Conservation (phyloP, 2,113 vertebrate genomes). For the Ivindomyrus marchei region DNA sequence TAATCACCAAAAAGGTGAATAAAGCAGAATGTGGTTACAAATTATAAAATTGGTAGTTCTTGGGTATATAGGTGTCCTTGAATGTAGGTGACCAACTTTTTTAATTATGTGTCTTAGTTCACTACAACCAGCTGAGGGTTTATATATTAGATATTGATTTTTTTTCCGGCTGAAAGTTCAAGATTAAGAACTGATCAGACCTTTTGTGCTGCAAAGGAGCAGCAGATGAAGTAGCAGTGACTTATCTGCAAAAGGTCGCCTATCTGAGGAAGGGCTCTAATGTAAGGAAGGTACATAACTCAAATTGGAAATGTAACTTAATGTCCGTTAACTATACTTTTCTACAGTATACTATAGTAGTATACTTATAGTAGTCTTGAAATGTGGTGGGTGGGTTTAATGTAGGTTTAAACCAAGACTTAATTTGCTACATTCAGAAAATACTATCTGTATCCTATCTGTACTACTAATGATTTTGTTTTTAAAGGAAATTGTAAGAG, state of each 20-base stretch:
- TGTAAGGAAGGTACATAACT: neutral
- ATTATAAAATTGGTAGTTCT: neutral
- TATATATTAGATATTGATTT: neutral
- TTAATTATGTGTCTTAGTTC: neutral
- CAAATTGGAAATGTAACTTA: neutral
- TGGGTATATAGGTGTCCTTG: neutral
- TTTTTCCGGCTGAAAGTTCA: neutral
- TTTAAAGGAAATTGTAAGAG: neutral
- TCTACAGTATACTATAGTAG: too few relatives aligned
- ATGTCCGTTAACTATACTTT: neutral
- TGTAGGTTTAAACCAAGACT: neutral
- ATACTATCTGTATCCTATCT: neutral
- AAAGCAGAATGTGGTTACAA: neutral
- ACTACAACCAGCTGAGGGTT: neutral
- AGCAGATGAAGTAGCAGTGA: neutral
- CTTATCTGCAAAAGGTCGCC: neutral
- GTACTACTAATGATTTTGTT: neutral
- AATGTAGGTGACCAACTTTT: neutral
- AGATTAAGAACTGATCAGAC: neutral
- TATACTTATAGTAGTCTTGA: neutral
- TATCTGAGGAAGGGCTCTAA: neutral
- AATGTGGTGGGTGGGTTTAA: neutral
- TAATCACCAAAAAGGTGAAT: neutral
- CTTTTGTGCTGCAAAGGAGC: neutral
- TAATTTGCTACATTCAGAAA: neutral